Conservation (phyloP, 1,140 invertebrate genomes). For the Drosophila tristis region DNA sequence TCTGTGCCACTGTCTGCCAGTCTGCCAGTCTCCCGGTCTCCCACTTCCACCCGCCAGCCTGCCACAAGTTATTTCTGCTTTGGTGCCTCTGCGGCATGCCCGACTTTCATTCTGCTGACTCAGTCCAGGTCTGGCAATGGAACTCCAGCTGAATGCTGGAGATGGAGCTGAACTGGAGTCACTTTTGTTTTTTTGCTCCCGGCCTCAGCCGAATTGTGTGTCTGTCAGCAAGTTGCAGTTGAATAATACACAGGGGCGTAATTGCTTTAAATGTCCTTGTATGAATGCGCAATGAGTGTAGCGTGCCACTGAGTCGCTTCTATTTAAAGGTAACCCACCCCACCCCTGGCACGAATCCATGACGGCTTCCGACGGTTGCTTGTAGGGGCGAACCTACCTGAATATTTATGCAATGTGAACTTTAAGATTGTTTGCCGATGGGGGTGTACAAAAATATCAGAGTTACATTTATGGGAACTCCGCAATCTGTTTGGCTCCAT, state of each 20-base stretch:
- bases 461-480: constrained; percentile 14
- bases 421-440: constrained; percentile 18
- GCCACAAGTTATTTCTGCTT: constrained; percentile 71
- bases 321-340: constrained; percentile 56
- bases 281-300: constrained; percentile 65
- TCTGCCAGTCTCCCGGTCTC: no score
- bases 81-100: constrained; percentile 73
- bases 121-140: constrained; percentile 29
- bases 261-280: constrained; percentile 82
- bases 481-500: constrained; percentile 7
- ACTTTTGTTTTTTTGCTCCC: constrained; percentile 68
- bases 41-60: background rate
- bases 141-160: constrained; percentile 12
- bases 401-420: constrained; percentile 6
- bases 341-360: constrained; percentile 30
- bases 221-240: constrained; percentile 78
- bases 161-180: constrained; percentile 37
- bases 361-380: background rate
- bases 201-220: constrained; percentile 55
- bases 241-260: constrained; percentile 79
- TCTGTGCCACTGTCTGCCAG: constrained; percentile 26
- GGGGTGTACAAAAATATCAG: constrained; percentile 10
- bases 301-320: constrained; percentile 29
- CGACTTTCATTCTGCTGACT: constrained; percentile 64
- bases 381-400: background rate